Percentiles rank a stretch among this genome's conserved stretches.
phyloP scores from a whole-genome alignment of 2,113 vertebrate species.

The Silurus meridionalis region DNA sequence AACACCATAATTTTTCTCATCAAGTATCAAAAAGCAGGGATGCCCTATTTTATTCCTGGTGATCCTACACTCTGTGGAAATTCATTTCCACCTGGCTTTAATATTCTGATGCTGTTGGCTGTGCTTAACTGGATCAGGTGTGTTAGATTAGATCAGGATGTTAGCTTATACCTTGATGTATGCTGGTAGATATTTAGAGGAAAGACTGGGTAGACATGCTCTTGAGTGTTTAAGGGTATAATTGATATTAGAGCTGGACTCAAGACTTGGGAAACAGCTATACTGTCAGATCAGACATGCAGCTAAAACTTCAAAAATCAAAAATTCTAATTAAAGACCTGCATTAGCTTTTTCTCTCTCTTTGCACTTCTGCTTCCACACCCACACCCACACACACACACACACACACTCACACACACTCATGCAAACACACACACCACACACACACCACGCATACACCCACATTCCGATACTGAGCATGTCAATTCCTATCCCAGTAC shows the following conservation, averaged over 20 bases:
- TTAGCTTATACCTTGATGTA: background rate
- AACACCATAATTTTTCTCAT: background rate
- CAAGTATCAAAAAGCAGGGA: background rate
- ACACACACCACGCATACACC: constrained; percentile 30
- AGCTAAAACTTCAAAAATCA: constrained; percentile 59
- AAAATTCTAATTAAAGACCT: constrained; percentile 55
- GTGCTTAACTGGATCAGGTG: background rate
- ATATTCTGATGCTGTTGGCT: background rate
- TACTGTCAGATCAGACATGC: constrained; percentile 52
- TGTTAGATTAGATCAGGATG: constrained; percentile 2
- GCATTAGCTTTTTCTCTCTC: constrained; percentile 27
- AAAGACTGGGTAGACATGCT: background rate
- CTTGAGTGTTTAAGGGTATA: constrained; percentile 17
- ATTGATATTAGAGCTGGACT: constrained; percentile 19
- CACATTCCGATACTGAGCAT: constrained; percentile 41
- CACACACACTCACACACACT: constrained; percentile 3
- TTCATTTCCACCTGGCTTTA: constrained; percentile 7
- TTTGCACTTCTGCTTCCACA: background rate
- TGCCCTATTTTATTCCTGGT: background rate
- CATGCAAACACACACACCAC: background rate
- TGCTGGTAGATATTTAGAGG: constrained; percentile 20
- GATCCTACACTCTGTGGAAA: background rate
- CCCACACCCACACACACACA: constrained; percentile 20
- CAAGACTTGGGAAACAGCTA: constrained; percentile 8
- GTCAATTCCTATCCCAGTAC: constrained; percentile 43